These are phyloP conservation scores for Leptatherina wallacei DNA, from an alignment of 2,797 vertebrate species.

Conservation along the genomic window DNA sequence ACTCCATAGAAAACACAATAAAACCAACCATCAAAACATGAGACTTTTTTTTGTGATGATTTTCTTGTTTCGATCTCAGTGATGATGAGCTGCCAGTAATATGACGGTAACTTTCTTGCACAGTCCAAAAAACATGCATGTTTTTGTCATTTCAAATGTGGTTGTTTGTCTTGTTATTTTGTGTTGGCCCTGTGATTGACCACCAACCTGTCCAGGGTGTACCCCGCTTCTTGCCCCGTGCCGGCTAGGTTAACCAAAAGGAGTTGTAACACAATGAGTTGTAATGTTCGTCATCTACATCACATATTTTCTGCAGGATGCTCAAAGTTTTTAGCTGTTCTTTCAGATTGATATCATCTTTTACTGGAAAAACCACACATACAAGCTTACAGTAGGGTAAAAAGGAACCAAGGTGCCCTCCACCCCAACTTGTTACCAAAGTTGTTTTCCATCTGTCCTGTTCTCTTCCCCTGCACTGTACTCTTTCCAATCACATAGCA, in stretches of 20 bases:
- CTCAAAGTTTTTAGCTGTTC: not conserved
- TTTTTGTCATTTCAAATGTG: too few relatives aligned
- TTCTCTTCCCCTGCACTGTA: not conserved
- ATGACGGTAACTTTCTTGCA: too few relatives aligned
- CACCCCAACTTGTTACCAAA: not conserved
- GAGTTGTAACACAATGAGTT: not conserved
- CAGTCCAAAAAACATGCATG: too few relatives aligned
- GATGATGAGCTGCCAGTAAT: too few relatives aligned
- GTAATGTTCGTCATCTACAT: not conserved
- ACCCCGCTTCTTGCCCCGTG: not conserved
- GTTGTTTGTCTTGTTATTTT: not conserved
- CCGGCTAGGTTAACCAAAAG: not conserved
- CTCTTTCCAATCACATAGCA: constrained; percentile 12
- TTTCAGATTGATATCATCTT: constrained; percentile 6
- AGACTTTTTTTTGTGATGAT: too few relatives aligned
- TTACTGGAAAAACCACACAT: constrained; percentile 29
- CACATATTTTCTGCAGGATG: not conserved
- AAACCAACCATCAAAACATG: too few relatives aligned
- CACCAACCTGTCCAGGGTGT: not conserved
- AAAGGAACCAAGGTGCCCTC: not conserved
- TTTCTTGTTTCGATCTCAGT: too few relatives aligned
- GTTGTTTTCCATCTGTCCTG: constrained; percentile 10
- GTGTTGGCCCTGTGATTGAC: not conserved
- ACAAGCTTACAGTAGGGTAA: not conserved
- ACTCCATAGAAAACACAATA: too few relatives aligned